Evolutionary conservation across 2,797 vertebrate genomes (phyloP).

Genomic region (Tragelaphus oryx): DNA sequence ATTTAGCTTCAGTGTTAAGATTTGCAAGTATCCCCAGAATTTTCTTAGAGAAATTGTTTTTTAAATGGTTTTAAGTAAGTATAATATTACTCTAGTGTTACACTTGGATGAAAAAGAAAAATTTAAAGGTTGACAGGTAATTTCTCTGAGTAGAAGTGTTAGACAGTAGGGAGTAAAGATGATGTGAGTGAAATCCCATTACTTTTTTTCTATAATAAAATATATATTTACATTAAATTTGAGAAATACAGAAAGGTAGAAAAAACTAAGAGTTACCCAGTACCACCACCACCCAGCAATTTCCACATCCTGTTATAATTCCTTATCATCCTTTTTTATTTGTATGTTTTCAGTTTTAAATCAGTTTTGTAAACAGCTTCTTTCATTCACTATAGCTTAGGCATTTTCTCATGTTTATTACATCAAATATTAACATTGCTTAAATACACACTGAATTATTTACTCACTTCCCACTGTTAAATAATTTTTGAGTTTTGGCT

Average conservation of each 20-base stretch:
- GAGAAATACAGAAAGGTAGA: background rate
- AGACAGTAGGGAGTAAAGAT: background rate
- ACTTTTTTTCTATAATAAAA: background rate
- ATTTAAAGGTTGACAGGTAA: background rate
- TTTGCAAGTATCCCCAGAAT: background rate
- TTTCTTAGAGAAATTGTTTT: conserved; percentile 30
- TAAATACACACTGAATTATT: background rate
- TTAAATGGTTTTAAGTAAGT: conserved; percentile 30
- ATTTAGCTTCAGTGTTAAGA: background rate
- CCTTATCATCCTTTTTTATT: background rate
- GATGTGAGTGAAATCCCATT: background rate
- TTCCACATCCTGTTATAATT: background rate
- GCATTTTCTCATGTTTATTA: background rate
- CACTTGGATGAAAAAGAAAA: background rate
- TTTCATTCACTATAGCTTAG: background rate
- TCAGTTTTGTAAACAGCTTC: background rate
- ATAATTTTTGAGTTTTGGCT: conserved; percentile 8
- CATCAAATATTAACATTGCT: background rate
- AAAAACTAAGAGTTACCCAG: background rate
- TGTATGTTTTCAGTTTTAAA: background rate
- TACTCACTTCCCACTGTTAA: background rate
- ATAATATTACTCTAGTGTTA: background rate
- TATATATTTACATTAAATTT: background rate
- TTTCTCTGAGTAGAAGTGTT: background rate
- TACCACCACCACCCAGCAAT: background rate